These are phyloP conservation scores for Mastomys coucha DNA, from an alignment of 2,113 vertebrate species.

Conservation along the genomic window DNA sequence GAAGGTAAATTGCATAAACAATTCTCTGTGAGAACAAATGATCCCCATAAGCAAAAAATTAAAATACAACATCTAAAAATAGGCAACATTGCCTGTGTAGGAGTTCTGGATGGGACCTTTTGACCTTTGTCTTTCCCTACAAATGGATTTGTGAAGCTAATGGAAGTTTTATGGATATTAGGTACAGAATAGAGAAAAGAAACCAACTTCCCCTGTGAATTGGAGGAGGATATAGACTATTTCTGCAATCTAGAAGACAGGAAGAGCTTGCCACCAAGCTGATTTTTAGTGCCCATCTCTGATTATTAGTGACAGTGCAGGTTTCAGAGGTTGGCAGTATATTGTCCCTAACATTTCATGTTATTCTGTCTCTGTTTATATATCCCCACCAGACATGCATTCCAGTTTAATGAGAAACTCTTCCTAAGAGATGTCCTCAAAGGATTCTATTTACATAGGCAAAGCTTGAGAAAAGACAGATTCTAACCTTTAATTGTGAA, in stretches of 20 bases:
- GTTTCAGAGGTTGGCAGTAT: constrained; percentile 49
- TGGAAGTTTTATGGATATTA: constrained; percentile 62
- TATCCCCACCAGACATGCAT: constrained; percentile 47
- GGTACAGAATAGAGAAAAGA: constrained; percentile 8
- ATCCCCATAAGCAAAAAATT: background rate
- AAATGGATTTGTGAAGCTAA: constrained; percentile 58
- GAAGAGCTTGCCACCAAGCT: constrained; percentile 25
- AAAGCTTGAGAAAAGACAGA: constrained; percentile 81
- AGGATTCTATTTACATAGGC: constrained; percentile 80
- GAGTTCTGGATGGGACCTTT: constrained; percentile 26
- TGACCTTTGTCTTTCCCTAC: constrained; percentile 44
- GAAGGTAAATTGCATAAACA: background rate
- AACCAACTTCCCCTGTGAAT: background rate
- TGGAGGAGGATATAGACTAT: background rate
- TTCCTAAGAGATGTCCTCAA: constrained; percentile 78
- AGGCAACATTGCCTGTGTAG: background rate
- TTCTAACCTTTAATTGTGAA: constrained; percentile 85
- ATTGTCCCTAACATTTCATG: constrained; percentile 73
- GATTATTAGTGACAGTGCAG: constrained; percentile 76
- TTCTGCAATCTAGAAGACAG: constrained; percentile 57
- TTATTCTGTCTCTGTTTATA: constrained; percentile 79
- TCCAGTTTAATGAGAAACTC: constrained; percentile 81
- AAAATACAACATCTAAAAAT: constrained; percentile 42
- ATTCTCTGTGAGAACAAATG: constrained; percentile 1
- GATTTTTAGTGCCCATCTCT: constrained; percentile 69